Conservation (phyloP, 2,797 vertebrate species). For the Spea hammondii region DNA sequence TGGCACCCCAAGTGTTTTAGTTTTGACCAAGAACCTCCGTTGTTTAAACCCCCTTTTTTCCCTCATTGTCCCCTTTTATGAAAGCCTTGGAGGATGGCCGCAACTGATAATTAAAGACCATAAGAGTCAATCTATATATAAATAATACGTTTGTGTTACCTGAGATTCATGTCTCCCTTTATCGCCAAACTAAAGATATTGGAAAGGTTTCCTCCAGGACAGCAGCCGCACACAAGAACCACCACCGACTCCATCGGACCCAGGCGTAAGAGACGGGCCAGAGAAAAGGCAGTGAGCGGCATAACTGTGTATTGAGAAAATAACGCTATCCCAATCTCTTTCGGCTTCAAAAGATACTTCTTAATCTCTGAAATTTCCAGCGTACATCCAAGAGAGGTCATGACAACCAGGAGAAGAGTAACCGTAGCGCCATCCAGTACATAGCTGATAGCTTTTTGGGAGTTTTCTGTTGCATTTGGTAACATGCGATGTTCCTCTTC, state of each 20-base stretch:
- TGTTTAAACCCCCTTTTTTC: no score
- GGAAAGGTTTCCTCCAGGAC: slow-evolving; percentile 78
- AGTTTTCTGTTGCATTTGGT: slow-evolving; percentile 54
- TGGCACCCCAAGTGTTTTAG: no score
- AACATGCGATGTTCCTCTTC: no score
- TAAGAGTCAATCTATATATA: not conserved
- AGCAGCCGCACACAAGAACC: slow-evolving; percentile 82
- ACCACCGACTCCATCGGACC: slow-evolving; percentile 68
- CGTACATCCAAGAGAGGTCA: slow-evolving; percentile 77
- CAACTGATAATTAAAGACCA: no score
- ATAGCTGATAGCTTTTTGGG: slow-evolving; percentile 57
- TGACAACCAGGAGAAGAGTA: slow-evolving; percentile 66
- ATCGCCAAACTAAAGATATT: slow-evolving; percentile 76
- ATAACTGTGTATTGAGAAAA: slow-evolving; percentile 82
- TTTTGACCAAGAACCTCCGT: no score
- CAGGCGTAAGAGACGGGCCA: slow-evolving; percentile 73
- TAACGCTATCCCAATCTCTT: slow-evolving; percentile 71
- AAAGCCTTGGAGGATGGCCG: no score
- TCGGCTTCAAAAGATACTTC: slow-evolving; percentile 73
- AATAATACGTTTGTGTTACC: slow-evolving; percentile 63
- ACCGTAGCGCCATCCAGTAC: slow-evolving; percentile 62
- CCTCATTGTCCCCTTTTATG: no score
- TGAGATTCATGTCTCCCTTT: slow-evolving; percentile 85
- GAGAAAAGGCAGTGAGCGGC: slow-evolving; percentile 75
- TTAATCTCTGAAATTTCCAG: slow-evolving; percentile 82